phyloP scores from a whole-genome alignment of 23 tunicate genomes.

The Ascidia mentula region DNA sequence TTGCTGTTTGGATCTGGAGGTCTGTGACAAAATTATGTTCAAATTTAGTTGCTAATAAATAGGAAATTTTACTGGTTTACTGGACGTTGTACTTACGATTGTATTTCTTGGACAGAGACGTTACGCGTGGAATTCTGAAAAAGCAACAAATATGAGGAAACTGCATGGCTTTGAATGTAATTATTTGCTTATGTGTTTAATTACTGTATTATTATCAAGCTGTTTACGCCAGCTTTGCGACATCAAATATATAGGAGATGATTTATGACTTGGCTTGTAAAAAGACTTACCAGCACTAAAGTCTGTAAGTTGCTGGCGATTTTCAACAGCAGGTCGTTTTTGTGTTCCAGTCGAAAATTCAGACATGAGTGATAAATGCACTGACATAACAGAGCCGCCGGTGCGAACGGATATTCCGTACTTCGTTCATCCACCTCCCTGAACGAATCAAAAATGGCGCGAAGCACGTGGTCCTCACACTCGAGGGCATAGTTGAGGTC shows the following conservation, averaged over 20 bases:
- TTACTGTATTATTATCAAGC: too few relatives aligned
- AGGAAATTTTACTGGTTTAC: too few relatives aligned
- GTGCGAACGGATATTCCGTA: constrained; percentile 31
- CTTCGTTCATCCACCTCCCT: constrained; percentile 20
- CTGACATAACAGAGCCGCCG: constrained; percentile 62
- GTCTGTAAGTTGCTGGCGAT: constrained; percentile 77
- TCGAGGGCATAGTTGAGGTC: constrained; percentile 42
- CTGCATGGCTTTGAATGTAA: too few relatives aligned
- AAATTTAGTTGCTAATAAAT: too few relatives aligned
- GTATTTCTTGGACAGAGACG: constrained; percentile 70
- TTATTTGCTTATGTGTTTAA: too few relatives aligned
- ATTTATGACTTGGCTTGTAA: too few relatives aligned
- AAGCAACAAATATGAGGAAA: neutral
- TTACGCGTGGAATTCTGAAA: constrained; percentile 73
- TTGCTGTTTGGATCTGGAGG: neutral
- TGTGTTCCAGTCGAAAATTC: constrained; percentile 49
- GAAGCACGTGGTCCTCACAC: constrained; percentile 46
- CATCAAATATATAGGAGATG: neutral
- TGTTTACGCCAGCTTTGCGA: neutral
- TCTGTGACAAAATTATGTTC: too few relatives aligned
- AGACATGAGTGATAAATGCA: constrained; percentile 71
- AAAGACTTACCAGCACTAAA: constrained; percentile 65
- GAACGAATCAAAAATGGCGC: constrained; percentile 35
- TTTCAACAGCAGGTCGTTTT: constrained; percentile 50
- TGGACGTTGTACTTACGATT: constrained; percentile 85